phyloP scores from a whole-genome alignment of 2,888 invertebrate genomes.

The Pachymerium ferrugineum region DNA sequence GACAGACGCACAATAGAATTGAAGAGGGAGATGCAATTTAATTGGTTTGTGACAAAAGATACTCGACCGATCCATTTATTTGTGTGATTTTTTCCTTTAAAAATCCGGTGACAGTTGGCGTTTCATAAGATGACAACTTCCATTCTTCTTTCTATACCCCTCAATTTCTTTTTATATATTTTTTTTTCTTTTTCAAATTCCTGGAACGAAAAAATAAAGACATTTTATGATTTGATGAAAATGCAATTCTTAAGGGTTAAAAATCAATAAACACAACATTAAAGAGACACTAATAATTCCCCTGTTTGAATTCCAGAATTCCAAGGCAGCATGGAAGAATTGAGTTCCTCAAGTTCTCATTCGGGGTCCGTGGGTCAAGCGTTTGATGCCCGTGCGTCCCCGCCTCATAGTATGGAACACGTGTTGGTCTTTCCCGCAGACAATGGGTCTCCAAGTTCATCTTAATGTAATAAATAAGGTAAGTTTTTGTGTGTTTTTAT shows the following conservation, averaged over 20 bases:
- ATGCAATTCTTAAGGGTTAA: too few relatives aligned
- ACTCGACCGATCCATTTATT: constrained; percentile 14
- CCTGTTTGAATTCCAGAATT: constrained; percentile 28
- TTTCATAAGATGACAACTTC: constrained; percentile 11
- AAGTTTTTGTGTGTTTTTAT: too few relatives aligned
- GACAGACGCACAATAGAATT: constrained; percentile 1
- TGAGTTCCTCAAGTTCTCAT: constrained; percentile 73
- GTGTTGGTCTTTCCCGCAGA: constrained; percentile 34
- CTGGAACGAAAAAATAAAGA: too few relatives aligned
- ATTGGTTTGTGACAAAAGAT: constrained; percentile 19
- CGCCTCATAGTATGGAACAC: constrained; percentile 35
- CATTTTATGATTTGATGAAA: too few relatives aligned
- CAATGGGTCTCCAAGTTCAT: constrained; percentile 29
- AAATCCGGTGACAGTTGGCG: neutral
- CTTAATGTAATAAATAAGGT: neutral
- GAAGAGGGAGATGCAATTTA: constrained; percentile 14
- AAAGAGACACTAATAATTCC: neutral
- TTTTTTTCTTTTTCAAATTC: too few relatives aligned
- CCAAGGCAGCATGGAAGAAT: constrained; percentile 55
- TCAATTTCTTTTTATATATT: neutral
- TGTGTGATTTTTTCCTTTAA: neutral
- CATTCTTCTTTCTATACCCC: neutral
- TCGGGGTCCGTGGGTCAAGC: constrained; percentile 70
- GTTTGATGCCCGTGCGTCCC: constrained; percentile 49
- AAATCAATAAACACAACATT: neutral